A percentile compares a stretch with the other conserved stretches of the same genome.
These are phyloP conservation scores for Lagocephalus sceleratus DNA, from an alignment of 2,797 vertebrate species.

Conservation along the genomic window DNA sequence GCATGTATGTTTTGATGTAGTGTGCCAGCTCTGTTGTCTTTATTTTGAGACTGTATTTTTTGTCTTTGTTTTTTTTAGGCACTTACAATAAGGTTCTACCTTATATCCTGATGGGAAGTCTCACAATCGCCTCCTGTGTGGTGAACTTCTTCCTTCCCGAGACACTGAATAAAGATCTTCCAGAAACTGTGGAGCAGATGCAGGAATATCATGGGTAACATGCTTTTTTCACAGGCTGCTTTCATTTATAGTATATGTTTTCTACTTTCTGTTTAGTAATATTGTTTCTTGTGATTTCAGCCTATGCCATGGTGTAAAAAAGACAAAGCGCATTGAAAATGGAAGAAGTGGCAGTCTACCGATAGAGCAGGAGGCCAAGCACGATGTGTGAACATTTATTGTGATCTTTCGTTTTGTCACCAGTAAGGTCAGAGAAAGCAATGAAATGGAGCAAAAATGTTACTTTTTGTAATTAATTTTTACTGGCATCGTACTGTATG, in stretches of 20 bases:
- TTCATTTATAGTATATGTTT: neutral
- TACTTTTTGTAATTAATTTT: too few species aligned
- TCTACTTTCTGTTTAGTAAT: neutral
- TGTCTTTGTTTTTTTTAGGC: constrained; percentile 65
- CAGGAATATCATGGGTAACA: constrained; percentile 80
- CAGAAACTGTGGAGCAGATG: constrained; percentile 91
- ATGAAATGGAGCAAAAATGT: too few species aligned
- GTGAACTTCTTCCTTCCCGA: constrained; percentile 90
- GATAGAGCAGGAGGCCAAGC: constrained; percentile 24
- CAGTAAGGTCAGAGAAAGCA: too few species aligned
- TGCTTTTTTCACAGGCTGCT: neutral
- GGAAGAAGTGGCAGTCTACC: constrained; percentile 15
- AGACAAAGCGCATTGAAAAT: constrained; percentile 38
- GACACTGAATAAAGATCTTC: constrained; percentile 84
- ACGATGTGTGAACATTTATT: constrained; percentile 15
- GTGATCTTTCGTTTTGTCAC: too few species aligned
- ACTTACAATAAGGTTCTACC: constrained; percentile 86
- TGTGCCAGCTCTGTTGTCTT: neutral
- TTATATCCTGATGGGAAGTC: constrained; percentile 91
- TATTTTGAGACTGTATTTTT: neutral
- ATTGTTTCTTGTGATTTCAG: constrained; percentile 24
- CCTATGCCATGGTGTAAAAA: constrained; percentile 45
- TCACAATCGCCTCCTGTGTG: constrained; percentile 84
- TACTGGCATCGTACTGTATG: neutral
- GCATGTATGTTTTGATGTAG: too few species aligned